phyloP scores from a whole-genome alignment of 2,113 vertebrate genomes.

The Gnathochromis pfefferi region DNA sequence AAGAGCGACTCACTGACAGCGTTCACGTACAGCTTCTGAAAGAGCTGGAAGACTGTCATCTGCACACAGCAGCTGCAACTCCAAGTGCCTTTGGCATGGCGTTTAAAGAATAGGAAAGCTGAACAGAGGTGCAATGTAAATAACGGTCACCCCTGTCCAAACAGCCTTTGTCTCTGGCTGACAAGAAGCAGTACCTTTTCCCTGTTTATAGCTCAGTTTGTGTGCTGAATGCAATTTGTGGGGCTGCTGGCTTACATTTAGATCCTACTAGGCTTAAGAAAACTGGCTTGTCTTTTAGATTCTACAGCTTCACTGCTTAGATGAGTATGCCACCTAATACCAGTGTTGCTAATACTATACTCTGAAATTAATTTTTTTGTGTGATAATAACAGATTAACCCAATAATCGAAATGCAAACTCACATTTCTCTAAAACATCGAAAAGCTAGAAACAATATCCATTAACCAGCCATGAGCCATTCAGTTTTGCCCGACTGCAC shows the following conservation, averaged over 20 bases:
- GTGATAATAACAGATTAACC: background rate
- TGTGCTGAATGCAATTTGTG: constrained; percentile 19
- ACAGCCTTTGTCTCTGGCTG: constrained; percentile 32
- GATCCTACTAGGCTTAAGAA: background rate
- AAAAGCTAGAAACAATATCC: background rate
- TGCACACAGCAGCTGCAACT: background rate
- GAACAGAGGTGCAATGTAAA: constrained; percentile 42
- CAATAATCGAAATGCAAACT: background rate
- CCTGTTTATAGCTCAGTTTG: constrained; percentile 2
- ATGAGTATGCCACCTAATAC: background rate
- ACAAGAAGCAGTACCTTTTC: constrained; percentile 49
- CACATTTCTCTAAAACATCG: background rate
- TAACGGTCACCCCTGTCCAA: constrained; percentile 27
- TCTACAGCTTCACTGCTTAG: background rate
- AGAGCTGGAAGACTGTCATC: background rate
- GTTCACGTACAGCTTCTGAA: background rate
- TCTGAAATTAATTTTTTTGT: background rate
- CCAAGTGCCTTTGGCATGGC: background rate
- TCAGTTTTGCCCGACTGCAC: background rate
- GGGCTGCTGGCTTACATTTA: background rate
- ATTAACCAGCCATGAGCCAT: background rate
- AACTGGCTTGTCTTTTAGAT: background rate
- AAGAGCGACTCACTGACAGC: background rate
- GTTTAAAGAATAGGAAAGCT: constrained; percentile 19
- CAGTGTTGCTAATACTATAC: background rate